A percentile compares a stretch with the other conserved stretches of the same genome.
These are phyloP conservation scores for Oscheius sp. DNA, from an alignment of 1,140 invertebrate species.

Conservation along the genomic window DNA sequence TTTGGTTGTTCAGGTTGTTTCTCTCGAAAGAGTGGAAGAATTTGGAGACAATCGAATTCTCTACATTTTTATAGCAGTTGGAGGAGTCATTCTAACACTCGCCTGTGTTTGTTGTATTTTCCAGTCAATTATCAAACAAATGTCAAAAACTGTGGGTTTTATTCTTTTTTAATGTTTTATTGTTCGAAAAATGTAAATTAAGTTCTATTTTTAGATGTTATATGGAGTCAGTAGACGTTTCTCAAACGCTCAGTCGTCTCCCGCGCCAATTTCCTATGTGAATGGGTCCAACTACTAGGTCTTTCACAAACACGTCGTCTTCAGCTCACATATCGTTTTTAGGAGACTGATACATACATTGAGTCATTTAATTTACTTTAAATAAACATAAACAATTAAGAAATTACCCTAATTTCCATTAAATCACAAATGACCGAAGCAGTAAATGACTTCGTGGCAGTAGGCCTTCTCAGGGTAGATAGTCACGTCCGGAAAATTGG, in stretches of 20 bases:
- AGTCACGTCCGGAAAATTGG: neutral
- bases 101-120: neutral
- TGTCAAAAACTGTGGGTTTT: neutral
- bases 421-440: neutral
- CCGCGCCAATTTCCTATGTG: too few relatives aligned
- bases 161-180: neutral
- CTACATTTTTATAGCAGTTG: neutral
- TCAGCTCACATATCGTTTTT: too few relatives aligned
- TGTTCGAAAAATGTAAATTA: too few relatives aligned
- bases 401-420: too few relatives aligned
- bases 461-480: neutral
- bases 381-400: too few relatives aligned
- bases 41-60: neutral
- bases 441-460: neutral
- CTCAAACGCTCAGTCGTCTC: neutral
- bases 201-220: neutral
- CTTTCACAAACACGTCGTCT: too few relatives aligned
- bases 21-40: neutral
- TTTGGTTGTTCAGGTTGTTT: neutral
- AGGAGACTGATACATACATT: too few relatives aligned
- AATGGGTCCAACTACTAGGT: too few relatives aligned
- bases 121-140: neutral
- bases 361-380: too few relatives aligned
- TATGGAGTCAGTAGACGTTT: neutral
- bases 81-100: neutral